Conservation (phyloP, 53 echinoderm and acorn worm species). For the Mesocentrotus franciscanus region DNA sequence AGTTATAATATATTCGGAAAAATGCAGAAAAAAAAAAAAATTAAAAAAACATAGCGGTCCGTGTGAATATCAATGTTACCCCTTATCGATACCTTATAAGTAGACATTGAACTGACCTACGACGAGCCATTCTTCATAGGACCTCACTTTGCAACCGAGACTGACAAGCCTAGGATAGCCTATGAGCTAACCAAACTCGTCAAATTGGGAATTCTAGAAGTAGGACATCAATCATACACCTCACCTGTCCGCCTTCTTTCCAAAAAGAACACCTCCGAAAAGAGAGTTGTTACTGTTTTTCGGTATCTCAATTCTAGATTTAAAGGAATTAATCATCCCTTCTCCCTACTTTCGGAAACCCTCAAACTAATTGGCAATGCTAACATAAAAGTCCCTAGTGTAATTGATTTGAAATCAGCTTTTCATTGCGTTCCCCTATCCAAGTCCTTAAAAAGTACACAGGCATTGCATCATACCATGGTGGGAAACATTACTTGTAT, state of each 20-base stretch:
- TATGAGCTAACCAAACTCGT: constrained; percentile 70
- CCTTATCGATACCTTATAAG: too few relatives aligned
- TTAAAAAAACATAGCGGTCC: too few relatives aligned
- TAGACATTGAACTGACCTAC: too few relatives aligned
- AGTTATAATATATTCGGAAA: too few relatives aligned
- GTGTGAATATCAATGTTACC: too few relatives aligned
- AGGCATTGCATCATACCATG: constrained; percentile 76
- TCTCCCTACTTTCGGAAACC: constrained; percentile 71
- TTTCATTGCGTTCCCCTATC: constrained; percentile 70
- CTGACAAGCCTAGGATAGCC: constrained; percentile 51
- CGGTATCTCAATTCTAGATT: constrained; percentile 67
- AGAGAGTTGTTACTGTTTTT: constrained; percentile 76
- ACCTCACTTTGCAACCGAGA: constrained; percentile 66
- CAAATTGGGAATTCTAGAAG: constrained; percentile 65
- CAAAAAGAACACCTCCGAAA: constrained; percentile 65
- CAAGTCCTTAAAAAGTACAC: constrained; percentile 67
- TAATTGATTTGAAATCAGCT: constrained; percentile 67
- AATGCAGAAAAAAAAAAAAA: too few relatives aligned
- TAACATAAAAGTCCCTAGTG: constrained; percentile 66
- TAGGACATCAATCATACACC: constrained; percentile 73
- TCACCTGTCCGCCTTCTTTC: constrained; percentile 70
- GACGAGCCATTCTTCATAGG: constrained; percentile 69
- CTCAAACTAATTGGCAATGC: constrained; percentile 68
- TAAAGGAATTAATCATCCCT: constrained; percentile 62
- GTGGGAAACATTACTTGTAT: constrained; percentile 72